Conservation (phyloP, 2,797 vertebrate genomes). For the Sciurus carolinensis region DNA sequence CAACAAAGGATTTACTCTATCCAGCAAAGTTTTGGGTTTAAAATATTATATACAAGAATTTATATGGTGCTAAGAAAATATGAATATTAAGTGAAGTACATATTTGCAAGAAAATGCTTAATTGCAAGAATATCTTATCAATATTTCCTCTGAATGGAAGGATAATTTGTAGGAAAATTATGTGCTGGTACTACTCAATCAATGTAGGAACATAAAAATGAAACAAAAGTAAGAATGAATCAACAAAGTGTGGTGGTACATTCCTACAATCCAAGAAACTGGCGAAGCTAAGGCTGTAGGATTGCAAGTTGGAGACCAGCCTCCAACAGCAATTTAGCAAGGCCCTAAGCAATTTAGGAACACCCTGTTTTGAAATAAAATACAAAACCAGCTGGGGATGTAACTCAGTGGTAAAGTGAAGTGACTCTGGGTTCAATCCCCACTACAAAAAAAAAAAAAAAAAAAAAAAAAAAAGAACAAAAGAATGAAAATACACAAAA, state of each 20-base stretch:
- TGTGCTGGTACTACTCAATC: neutral
- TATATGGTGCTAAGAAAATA: slow-evolving; percentile 1
- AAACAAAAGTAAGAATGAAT: neutral
- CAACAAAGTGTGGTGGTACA: too few species aligned
- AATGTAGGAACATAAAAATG: neutral
- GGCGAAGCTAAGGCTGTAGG: too few species aligned
- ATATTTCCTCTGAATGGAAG: slow-evolving; percentile 29
- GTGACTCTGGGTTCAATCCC: too few species aligned
- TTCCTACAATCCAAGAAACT: too few species aligned
- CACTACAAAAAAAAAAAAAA: too few species aligned
- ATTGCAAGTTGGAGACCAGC: too few species aligned
- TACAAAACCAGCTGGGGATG: too few species aligned
- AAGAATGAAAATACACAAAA: slow-evolving; percentile 5
- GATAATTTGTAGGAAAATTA: slow-evolving; percentile 31
- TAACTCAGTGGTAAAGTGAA: too few species aligned
- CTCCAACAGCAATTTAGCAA: too few species aligned
- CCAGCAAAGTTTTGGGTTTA: neutral
- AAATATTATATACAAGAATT: neutral
- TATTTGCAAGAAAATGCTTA: slow-evolving; percentile 26
- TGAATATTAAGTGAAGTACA: slow-evolving; percentile 35
- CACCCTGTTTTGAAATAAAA: too few species aligned
- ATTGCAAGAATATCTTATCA: slow-evolving; percentile 54
- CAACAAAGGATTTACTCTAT: slow-evolving; percentile 39
- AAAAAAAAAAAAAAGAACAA: too few species aligned
- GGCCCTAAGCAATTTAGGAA: too few species aligned